phyloP scores from a whole-genome alignment of 1,140 invertebrate genomes.

The Formica exsecta region DNA sequence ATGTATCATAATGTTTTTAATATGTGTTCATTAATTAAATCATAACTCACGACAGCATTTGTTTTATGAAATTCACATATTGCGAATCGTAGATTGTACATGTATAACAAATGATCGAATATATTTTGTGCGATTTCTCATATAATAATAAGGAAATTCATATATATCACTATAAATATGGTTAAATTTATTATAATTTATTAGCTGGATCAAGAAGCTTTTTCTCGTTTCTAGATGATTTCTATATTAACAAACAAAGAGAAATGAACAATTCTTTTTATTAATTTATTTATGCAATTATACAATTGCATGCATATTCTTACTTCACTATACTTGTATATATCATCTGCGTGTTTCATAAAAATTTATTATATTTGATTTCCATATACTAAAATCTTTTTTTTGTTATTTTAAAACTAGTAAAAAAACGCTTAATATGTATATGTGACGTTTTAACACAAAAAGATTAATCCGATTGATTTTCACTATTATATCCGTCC shows the following conservation, averaged over 20 bases:
- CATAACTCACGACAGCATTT: background rate
- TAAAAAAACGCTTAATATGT: no score
- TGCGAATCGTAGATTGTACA: background rate
- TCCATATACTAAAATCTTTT: no score
- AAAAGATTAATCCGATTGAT: no score
- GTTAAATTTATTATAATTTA: slow-evolving; percentile 18
- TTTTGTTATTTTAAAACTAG: no score
- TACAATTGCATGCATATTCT: background rate
- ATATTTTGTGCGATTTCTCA: slow-evolving; percentile 35
- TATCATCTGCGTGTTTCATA: background rate
- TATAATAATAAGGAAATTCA: background rate
- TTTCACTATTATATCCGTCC: no score
- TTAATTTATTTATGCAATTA: background rate
- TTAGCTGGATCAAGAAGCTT: background rate
- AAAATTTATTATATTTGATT: background rate
- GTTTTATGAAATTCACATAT: slow-evolving; percentile 15
- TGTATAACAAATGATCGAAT: slow-evolving; percentile 12
- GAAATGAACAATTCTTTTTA: background rate
- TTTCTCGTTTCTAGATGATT: background rate
- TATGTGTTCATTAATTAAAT: slow-evolving; percentile 18
- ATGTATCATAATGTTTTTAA: background rate
- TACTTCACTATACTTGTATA: background rate
- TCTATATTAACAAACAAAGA: background rate
- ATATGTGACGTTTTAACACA: no score
- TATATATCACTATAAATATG: background rate